These are phyloP conservation scores for Dyspetes luteomarginatus DNA, from an alignment of 2,888 invertebrate species.

Conservation along the genomic window DNA sequence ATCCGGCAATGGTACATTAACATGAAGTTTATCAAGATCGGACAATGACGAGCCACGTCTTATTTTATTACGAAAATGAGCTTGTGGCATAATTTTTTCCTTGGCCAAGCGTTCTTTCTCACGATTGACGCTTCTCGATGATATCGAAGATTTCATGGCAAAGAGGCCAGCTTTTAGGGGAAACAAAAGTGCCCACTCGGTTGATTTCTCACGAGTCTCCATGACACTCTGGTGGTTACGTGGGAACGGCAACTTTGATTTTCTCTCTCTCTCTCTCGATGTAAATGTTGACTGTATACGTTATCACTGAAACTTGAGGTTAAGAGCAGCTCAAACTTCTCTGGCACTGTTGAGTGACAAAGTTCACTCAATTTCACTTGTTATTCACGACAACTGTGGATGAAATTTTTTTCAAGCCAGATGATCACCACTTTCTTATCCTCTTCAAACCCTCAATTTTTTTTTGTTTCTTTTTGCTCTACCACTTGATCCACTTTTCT, in stretches of 20 bases:
- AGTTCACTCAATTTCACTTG: constrained; percentile 20
- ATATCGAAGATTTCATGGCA: constrained; percentile 85
- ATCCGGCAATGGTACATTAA: constrained; percentile 83
- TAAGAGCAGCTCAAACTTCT: neutral
- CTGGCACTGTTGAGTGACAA: neutral
- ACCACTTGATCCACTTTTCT: neutral
- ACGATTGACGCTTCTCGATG: constrained; percentile 76
- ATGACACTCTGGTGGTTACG: constrained; percentile 68
- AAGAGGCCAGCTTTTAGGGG: constrained; percentile 85
- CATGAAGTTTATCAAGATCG: constrained; percentile 87
- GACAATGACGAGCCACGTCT: constrained; percentile 90
- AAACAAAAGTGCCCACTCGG: constrained; percentile 86
- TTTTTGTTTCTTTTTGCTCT: neutral
- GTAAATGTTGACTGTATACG: neutral
- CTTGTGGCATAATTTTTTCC: constrained; percentile 39
- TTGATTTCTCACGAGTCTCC: constrained; percentile 84
- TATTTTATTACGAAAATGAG: constrained; percentile 82
- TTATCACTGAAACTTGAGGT: constrained; percentile 16
- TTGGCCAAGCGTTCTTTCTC: constrained; percentile 72
- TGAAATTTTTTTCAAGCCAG: neutral
- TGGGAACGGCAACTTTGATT: too few species aligned
- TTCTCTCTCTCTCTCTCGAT: constrained; percentile 19
- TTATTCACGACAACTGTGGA: constrained; percentile 27
- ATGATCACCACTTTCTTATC: neutral
- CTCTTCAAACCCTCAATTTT: neutral